Evolutionary conservation across 2,113 vertebrate species (phyloP), one percentile per base, ranked within the genome.

Genomic region (Junco hyemalis): DNA sequence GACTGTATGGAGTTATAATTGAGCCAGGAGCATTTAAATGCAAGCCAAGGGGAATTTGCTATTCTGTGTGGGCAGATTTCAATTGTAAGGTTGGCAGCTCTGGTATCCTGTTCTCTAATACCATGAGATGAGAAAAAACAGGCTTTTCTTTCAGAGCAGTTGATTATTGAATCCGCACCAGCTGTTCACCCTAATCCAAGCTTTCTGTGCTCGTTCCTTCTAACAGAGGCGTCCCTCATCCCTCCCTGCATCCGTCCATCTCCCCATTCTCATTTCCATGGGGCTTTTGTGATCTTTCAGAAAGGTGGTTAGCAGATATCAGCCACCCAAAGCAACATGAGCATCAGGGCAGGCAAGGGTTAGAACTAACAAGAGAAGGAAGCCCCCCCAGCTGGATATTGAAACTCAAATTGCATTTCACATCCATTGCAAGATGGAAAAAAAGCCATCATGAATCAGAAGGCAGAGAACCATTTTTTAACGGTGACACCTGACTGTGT

Each of bases 81-180:
- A 96, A 91, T 95, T 97, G 97, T 95, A 93, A 96, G 87, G 94
- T 95, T 97, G 95, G 97, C 97, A 98, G 97, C 96, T 96, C 95
- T 93, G 51, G 90, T 95, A 97, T 98, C 97, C 97, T 97, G 96
- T 95, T 97, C 97, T 96, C 95, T 96, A 93, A 97, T 97, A 92
- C 97, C 96, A 93, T 56, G 88, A 94, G 95, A 96, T 91, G 95
- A 91, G 84, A 91, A 91, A 94, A 82, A 86, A 93, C 90, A 89
- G 92, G 92, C 91, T 97, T 96, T 97, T 96, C 92, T 93, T 86
- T 93, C 88, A 93, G 92, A 96, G 92, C 77, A 94, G 88, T 93
- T 96, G 95, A 97, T 95, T 92, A 95, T 85, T 90, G 96, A 96
- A 92, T 70, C 71, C 20, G 3, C 91, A 97, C 96, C 96, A 98